Percentiles rank a stretch among this genome's conserved stretches.
Evolutionary conservation across 2,888 invertebrate genomes (phyloP).

Genomic region (Silvanus unidentatus): DNA sequence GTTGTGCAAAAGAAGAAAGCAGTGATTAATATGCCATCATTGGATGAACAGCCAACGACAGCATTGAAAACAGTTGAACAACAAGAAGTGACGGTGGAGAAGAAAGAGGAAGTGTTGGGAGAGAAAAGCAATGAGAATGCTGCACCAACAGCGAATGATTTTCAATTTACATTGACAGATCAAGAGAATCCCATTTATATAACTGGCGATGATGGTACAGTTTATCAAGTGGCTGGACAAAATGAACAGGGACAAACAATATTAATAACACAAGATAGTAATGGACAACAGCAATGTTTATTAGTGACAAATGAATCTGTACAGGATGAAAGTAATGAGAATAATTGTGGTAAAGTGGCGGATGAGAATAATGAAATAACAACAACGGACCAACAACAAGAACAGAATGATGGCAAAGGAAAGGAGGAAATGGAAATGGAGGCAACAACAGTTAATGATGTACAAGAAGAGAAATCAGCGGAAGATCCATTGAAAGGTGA

Average conservation of each 20-base stretch:
- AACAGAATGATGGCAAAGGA: too few species aligned
- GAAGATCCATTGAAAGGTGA: slow-evolving; percentile 33
- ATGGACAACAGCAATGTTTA: slow-evolving; percentile 68
- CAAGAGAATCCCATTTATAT: slow-evolving; percentile 65
- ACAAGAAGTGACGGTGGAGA: background rate
- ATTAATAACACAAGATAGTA: slow-evolving; percentile 58
- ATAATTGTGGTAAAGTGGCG: slow-evolving; percentile 26
- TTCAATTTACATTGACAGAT: slow-evolving; percentile 32
- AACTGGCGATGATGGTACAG: slow-evolving; percentile 77
- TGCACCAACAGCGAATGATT: slow-evolving; percentile 5
- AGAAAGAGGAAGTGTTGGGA: slow-evolving; percentile 10
- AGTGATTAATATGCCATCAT: slow-evolving; percentile 33
- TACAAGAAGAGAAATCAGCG: slow-evolving; percentile 17
- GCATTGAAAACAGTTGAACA: slow-evolving; percentile 19
- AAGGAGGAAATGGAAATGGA: background rate
- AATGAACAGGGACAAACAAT: slow-evolving; percentile 73
- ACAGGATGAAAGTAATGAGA: slow-evolving; percentile 41
- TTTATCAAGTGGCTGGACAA: slow-evolving; percentile 68
- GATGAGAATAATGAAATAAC: slow-evolving; percentile 8
- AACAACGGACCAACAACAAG: slow-evolving; percentile 20
- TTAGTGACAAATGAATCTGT: slow-evolving; percentile 59
- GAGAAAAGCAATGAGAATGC: slow-evolving; percentile 17
- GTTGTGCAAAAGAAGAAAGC: slow-evolving; percentile 11
- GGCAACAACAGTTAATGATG: background rate
- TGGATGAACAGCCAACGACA: slow-evolving; percentile 39